These are phyloP conservation scores for Rhegmatorhina hoffmannsi DNA, from an alignment of 2,113 vertebrate genomes.

Conservation along the genomic window DNA sequence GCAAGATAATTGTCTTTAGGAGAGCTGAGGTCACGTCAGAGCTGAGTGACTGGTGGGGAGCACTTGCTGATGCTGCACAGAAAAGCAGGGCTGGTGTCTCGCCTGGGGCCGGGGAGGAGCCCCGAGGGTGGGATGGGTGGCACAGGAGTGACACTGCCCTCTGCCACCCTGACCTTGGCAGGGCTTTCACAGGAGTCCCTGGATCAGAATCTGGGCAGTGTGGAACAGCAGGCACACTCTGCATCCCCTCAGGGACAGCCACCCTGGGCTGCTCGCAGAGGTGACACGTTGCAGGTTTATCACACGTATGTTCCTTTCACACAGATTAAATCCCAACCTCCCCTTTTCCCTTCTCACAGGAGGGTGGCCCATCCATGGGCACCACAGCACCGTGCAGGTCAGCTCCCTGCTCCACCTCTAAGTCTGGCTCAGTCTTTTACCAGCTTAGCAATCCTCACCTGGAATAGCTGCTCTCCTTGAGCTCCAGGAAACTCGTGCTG, in stretches of 20 bases:
- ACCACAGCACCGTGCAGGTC: not conserved
- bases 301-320: not conserved
- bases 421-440: not conserved
- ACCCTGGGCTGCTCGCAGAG: not conserved
- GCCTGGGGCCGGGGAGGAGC: not conserved
- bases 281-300: not conserved
- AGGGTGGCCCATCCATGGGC: not conserved
- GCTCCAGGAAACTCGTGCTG: constrained; percentile 9
- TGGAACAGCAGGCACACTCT: not conserved
- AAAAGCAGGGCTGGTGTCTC: not conserved
- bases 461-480: constrained; percentile 16
- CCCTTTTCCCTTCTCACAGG: not conserved
- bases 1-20: not conserved
- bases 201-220: not conserved
- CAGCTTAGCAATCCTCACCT: constrained; percentile 46
- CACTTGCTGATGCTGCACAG: not conserved
- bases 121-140: not conserved
- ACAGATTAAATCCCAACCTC: not conserved
- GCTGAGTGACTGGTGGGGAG: not conserved
- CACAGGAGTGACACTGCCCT: not conserved
- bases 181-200: not conserved
- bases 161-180: not conserved
- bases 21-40: not conserved
- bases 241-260: not conserved
- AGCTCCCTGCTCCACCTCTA: not conserved